Evolutionary conservation across 1,140 invertebrate species (phyloP).

Genomic region (Hyles vespertilio): DNA sequence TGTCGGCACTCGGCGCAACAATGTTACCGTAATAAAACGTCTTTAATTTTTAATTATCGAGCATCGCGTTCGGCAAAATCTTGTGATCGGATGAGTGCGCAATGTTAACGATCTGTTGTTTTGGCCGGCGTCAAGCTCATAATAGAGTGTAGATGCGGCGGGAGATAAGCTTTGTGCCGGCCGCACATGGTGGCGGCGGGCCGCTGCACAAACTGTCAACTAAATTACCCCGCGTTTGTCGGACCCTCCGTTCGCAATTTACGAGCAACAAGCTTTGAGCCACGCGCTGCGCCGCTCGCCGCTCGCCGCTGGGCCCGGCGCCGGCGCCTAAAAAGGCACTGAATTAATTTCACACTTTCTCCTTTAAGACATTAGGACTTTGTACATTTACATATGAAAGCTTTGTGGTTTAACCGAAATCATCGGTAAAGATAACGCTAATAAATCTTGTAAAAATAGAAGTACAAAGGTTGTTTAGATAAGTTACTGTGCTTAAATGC

Average conservation of each 20-base stretch:
- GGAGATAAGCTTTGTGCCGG: conserved; percentile 59
- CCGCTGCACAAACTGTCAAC: conserved; percentile 51
- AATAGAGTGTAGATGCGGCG: conserved; percentile 65
- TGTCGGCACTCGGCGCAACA: no score
- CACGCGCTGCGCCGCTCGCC: conserved; percentile 25
- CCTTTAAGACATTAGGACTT: conserved; percentile 15
- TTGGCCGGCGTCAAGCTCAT: conserved; percentile 64
- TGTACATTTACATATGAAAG: conserved; percentile 20
- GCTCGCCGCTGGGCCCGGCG: conserved; percentile 21
- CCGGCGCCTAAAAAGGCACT: conserved; percentile 35
- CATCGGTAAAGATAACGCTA: no score
- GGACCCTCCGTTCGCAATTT: conserved; percentile 56
- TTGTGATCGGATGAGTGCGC: conserved; percentile 14
- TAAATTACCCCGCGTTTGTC: conserved; percentile 60
- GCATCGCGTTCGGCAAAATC: background rate
- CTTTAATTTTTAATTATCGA: no score
- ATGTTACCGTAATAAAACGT: no score
- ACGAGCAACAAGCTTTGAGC: conserved; percentile 49
- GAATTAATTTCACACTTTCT: conserved; percentile 29
- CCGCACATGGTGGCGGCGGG: conserved; percentile 20
- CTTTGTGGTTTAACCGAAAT: no score
- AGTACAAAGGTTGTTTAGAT: no score
- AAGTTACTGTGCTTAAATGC: no score
- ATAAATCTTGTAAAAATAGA: no score
- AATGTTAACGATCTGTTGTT: conserved; percentile 59